Percentiles rank a stretch among this genome's conserved stretches.
Evolutionary conservation across 2,113 vertebrate genomes (phyloP).

Genomic region (Sporophila hypoxantha): DNA sequence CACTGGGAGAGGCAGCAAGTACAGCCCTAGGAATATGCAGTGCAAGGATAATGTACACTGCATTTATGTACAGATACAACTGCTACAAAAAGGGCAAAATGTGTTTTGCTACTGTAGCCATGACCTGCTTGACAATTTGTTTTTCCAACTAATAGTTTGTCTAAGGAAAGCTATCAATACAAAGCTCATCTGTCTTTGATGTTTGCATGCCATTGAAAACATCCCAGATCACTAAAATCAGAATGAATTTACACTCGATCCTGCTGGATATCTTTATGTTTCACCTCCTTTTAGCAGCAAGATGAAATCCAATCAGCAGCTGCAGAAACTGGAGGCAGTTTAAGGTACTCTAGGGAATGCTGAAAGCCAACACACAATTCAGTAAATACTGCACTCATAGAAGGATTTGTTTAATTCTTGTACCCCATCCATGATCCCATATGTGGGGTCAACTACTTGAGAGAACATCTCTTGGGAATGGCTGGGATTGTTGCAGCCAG

Average conservation of each 20-base stretch:
- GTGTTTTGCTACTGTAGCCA: not conserved
- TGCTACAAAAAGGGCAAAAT: conserved; percentile 23
- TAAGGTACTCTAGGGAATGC: not conserved
- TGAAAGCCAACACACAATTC: not conserved
- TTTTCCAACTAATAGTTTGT: conserved; percentile 33
- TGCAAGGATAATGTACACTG: not conserved
- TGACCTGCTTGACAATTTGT: conserved; percentile 26
- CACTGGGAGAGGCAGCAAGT: not conserved
- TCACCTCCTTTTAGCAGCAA: not conserved
- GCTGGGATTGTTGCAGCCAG: not conserved
- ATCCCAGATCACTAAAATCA: not conserved
- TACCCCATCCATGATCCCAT: not conserved
- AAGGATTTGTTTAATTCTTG: not conserved
- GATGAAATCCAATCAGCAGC: conserved; percentile 1
- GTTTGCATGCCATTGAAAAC: not conserved
- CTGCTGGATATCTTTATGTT: not conserved
- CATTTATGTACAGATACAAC: conserved; percentile 6
- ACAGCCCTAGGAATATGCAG: not conserved
- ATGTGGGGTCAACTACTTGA: not conserved
- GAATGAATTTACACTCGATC: not conserved
- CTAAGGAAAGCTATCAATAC: conserved; percentile 20
- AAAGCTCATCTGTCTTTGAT: conserved; percentile 5
- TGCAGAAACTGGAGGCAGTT: not conserved
- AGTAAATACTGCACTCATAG: not conserved
- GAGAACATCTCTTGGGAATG: not conserved